Base-by-base conservation (phyloP, 2,888 invertebrate species). In the Drosophila borborema region DNA sequence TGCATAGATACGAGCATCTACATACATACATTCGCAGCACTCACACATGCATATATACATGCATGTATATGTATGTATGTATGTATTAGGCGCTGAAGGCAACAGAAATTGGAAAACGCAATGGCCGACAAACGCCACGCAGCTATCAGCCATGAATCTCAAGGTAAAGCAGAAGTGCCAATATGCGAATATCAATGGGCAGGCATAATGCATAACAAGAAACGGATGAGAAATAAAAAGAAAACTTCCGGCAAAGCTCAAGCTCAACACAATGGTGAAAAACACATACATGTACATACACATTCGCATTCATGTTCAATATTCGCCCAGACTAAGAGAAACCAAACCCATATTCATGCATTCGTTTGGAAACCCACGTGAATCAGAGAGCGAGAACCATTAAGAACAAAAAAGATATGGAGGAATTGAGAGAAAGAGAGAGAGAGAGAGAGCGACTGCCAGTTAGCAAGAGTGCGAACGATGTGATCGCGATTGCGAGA, bases 121-220 rank as follows among this genome's bases (percentile, higher is more conserved):
- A 85, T 85, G 87, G 87, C 87, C 81, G 87, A 87, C 85, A 75
- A 87, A 80, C 64, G 85, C 87, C 85, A 85, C 85, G 85, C 85
- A 87, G 80, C 82, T 80, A 80, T 79, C 80, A 73, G 73, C 71
- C 80, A 76, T 71, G 77, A 77, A 80, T 66, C 68, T 70, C 53
- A 72, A 76, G 79, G 76, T 56, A 76, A 81, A 85, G 79, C 68
- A 85, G 65, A 86, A 80, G 67, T 74, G 71, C 60, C 67, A 75
- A 87, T 77, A 86, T 54, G 65, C 74, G 81, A 82, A 82, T 77
- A 68, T 59, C 51, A 68, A 63, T 74, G 66, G 45, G 48, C 51
- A 78, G 67, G 46, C 74, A 68, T 48, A 78, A 67, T 76, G 70
- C 55, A 72, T 59, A 64, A 70, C 76, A 77, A 74, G 70, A 83